A percentile compares a stretch with the other conserved stretches of the same genome.
phyloP scores from a whole-genome alignment of 2,113 vertebrate species.

The Eira barbara region DNA sequence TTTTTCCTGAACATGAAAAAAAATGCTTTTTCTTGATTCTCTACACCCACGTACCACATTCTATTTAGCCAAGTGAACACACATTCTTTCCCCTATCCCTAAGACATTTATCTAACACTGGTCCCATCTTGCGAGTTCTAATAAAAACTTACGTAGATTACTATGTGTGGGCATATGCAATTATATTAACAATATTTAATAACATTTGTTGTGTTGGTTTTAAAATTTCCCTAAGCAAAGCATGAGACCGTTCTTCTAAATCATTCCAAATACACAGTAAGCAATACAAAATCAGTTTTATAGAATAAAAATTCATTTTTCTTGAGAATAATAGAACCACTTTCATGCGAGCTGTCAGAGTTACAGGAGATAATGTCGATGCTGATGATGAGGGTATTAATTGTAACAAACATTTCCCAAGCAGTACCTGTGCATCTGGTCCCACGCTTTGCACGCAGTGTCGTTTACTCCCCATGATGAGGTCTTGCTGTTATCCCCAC shows the following conservation, averaged over 20 bases:
- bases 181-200: neutral
- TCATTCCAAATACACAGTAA: neutral
- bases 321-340: neutral
- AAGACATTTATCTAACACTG: neutral
- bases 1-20: neutral
- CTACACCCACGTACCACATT: neutral
- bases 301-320: neutral
- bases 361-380: neutral
- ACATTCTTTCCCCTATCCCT: neutral
- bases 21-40: neutral
- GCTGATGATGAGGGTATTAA: too few species aligned
- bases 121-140: neutral
- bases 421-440: neutral
- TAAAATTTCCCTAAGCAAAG: neutral
- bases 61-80: neutral
- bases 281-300: constrained; percentile 9
- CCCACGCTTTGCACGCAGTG: neutral
- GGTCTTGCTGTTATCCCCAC: neutral
- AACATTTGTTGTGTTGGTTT: neutral
- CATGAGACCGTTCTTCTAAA: neutral
- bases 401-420: neutral
- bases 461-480: neutral
- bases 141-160: constrained; percentile 19
- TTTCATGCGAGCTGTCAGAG: neutral
- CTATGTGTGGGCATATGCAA: neutral